Percentiles rank a stretch among this genome's conserved stretches.
phyloP scores from a whole-genome alignment of 1,140 invertebrate species.

The Ladona fulva region DNA sequence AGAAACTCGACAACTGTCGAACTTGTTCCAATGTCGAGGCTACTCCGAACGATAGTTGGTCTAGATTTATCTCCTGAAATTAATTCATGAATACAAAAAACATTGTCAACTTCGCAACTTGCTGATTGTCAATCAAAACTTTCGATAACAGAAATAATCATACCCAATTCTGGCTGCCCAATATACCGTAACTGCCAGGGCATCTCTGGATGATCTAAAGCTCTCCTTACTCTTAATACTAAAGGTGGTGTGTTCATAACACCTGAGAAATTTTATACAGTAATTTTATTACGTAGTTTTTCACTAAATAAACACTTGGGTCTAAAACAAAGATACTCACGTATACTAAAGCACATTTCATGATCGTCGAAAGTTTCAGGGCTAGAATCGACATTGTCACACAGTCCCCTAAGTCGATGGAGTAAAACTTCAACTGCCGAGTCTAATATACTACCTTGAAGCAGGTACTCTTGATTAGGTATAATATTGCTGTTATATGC shows the following conservation, averaged over 20 bases:
- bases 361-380: constrained; percentile 88
- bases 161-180: constrained; percentile 73
- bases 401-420: constrained; percentile 81
- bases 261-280: constrained; percentile 35
- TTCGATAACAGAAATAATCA: background rate
- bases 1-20: constrained; percentile 85
- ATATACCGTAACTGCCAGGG: constrained; percentile 84
- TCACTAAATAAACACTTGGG: background rate
- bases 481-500: constrained; percentile 75
- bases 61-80: constrained; percentile 65
- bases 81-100: constrained; percentile 12
- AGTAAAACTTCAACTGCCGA: constrained; percentile 85
- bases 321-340: constrained; percentile 31
- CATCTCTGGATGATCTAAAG: constrained; percentile 65
- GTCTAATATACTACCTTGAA: constrained; percentile 88
- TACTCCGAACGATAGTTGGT: constrained; percentile 80
- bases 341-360: constrained; percentile 72
- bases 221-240: constrained; percentile 63
- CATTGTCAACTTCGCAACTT: background rate
- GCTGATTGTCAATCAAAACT: background rate
- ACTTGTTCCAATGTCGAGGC: constrained; percentile 84
- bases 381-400: constrained; percentile 86
- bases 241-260: constrained; percentile 44
- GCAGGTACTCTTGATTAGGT: constrained; percentile 80
- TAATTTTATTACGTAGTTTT: background rate